phyloP scores from a whole-genome alignment of 2,797 vertebrate species.

The Pitangus sulphuratus region DNA sequence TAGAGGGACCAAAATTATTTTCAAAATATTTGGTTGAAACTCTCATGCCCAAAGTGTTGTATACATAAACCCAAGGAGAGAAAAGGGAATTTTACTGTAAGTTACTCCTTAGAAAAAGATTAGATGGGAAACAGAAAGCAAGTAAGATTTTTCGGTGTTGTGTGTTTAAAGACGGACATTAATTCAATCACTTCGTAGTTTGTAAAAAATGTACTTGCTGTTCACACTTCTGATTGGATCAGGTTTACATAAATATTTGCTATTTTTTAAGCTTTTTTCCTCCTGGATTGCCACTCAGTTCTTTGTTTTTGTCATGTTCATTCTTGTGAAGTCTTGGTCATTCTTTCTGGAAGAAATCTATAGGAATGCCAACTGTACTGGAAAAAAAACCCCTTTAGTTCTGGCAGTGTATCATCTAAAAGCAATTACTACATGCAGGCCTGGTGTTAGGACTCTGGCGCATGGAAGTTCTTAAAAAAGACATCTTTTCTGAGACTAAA shows the following conservation, averaged over 20 bases:
- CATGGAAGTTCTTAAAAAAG: neutral
- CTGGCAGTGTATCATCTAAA: neutral
- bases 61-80: neutral
- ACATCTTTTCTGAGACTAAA: neutral
- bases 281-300: neutral
- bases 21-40: neutral
- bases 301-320: neutral
- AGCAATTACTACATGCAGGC: neutral
- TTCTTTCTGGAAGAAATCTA: slow-evolving; percentile 23
- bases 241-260: neutral
- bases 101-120: neutral
- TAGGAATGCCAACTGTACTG: slow-evolving; percentile 28
- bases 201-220: neutral
- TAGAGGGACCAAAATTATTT: neutral
- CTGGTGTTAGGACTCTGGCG: neutral
- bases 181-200: neutral
- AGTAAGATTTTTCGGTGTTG: neutral
- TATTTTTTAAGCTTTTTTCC: neutral
- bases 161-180: neutral
- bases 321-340: neutral
- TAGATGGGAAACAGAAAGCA: neutral
- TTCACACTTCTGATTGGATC: neutral
- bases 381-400: neutral
- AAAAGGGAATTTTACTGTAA: neutral
- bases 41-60: neutral